These are phyloP conservation scores for Corythaeola cristata DNA, from an alignment of 2,113 vertebrate species.

Conservation along the genomic window DNA sequence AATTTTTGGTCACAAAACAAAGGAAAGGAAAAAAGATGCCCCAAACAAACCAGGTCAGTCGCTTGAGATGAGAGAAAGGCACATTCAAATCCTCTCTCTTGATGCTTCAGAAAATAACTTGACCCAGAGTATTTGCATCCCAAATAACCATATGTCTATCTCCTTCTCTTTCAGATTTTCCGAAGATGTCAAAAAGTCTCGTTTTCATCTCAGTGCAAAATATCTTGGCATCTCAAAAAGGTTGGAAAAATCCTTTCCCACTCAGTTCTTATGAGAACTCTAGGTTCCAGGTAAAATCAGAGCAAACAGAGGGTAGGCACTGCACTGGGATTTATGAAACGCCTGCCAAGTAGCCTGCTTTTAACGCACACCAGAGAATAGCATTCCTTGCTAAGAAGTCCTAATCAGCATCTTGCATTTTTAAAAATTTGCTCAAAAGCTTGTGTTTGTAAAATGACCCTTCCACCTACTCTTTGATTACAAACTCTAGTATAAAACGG, in stretches of 20 bases:
- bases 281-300: constrained; percentile 8
- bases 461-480: constrained; percentile 64
- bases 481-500: constrained; percentile 1
- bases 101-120: neutral
- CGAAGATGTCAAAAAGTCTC: neutral
- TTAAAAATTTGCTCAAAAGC: constrained; percentile 8
- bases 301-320: neutral
- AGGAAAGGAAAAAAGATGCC: neutral
- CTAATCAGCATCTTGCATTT: constrained; percentile 4
- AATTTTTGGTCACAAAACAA: neutral
- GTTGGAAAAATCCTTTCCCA: neutral
- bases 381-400: constrained; percentile 25
- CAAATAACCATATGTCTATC: neutral
- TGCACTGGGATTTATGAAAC: neutral
- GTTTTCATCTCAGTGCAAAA: neutral
- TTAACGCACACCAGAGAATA: neutral
- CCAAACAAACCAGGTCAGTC: neutral
- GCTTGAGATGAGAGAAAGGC: neutral
- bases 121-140: neutral
- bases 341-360: constrained; percentile 24
- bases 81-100: neutral
- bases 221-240: neutral
- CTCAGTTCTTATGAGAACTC: neutral
- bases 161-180: neutral
- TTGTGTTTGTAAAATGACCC: constrained; percentile 45